Conservation (phyloP, 2,888 invertebrate genomes). For the Lepetodrilus schrolli region DNA sequence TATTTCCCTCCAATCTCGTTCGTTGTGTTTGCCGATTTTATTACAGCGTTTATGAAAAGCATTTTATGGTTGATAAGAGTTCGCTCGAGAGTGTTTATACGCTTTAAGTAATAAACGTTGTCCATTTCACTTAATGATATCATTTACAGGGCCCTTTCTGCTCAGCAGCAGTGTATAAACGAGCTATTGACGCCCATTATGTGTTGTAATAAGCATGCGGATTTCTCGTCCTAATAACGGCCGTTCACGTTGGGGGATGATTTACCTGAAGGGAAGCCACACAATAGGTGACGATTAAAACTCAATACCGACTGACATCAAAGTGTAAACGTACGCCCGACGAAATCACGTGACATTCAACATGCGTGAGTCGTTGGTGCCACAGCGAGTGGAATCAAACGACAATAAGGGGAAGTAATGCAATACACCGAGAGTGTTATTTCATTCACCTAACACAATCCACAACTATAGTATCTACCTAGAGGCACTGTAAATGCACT, state of each 20-base stretch:
- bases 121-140: conserved; percentile 17
- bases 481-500: neutral
- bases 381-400: too few relatives aligned
- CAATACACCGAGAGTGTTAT: too few relatives aligned
- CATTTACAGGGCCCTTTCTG: conserved; percentile 10
- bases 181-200: conserved; percentile 12
- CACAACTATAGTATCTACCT: too few relatives aligned
- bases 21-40: neutral
- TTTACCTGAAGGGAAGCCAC: conserved; percentile 1
- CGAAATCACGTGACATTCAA: neutral
- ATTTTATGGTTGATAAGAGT: conserved; percentile 19
- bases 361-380: neutral
- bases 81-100: conserved; percentile 13
- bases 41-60: conserved; percentile 11
- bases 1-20: conserved; percentile 9
- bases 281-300: conserved; percentile 4
- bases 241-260: conserved; percentile 16
- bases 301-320: neutral
- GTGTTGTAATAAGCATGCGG: conserved; percentile 26
- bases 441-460: too few relatives aligned
- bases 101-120: conserved; percentile 18
- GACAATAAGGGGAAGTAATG: too few relatives aligned
- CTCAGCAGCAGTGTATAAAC: conserved; percentile 6
- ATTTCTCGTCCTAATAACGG: conserved; percentile 14
- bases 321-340: neutral